Conservation (phyloP, 2,113 vertebrate species). For the Clarias batrachus region DNA sequence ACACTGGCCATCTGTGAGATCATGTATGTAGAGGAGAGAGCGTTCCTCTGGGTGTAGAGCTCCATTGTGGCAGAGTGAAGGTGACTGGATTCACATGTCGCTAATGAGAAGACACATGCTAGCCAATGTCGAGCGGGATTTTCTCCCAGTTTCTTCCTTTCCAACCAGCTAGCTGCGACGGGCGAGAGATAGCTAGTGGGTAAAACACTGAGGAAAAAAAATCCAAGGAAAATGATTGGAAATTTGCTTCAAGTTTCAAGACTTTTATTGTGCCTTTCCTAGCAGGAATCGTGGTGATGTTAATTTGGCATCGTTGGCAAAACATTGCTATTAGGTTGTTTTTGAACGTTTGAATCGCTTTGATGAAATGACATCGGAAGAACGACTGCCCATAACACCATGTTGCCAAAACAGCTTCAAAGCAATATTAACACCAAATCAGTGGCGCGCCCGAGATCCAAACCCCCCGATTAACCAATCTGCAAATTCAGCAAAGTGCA, state of each 20-base stretch:
- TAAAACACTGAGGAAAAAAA: background rate
- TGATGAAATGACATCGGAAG: too few species aligned
- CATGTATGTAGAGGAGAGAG: background rate
- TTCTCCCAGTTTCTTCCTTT: background rate
- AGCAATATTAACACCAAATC: too few species aligned
- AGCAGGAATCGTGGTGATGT: too few species aligned
- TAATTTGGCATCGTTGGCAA: too few species aligned
- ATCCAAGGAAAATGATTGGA: background rate
- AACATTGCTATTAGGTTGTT: too few species aligned
- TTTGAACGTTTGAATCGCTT: too few species aligned
- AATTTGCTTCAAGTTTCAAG: background rate
- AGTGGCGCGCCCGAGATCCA: too few species aligned
- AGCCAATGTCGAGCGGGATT: background rate
- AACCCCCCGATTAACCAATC: too few species aligned
- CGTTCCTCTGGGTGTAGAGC: background rate
- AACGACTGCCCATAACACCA: too few species aligned
- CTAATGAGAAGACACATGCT: background rate
- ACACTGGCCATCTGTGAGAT: background rate
- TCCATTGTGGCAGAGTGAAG: background rate
- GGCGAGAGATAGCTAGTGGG: background rate
- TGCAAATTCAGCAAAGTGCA: slow-evolving; percentile 3
- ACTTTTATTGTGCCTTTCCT: background rate
- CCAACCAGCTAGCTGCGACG: background rate
- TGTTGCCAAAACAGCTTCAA: too few species aligned
- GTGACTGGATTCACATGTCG: background rate